phyloP scores from a whole-genome alignment of 2,888 invertebrate species.

The Phoenoteleia sp. region DNA sequence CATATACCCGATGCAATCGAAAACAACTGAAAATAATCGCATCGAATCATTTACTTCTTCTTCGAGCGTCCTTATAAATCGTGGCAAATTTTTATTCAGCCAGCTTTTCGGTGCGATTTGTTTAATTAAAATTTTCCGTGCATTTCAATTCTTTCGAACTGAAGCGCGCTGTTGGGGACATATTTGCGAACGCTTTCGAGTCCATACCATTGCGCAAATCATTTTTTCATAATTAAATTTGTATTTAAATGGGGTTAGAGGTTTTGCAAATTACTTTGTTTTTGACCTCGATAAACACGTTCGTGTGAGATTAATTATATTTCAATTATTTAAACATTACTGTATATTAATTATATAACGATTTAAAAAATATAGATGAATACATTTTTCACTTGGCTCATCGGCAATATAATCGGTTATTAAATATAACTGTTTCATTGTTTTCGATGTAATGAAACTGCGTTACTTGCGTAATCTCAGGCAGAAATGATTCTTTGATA shows the following conservation, averaged over 20 bases:
- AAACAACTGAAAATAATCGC: constrained; percentile 48
- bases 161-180: no score
- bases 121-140: no score
- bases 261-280: constrained; percentile 20
- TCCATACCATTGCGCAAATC: no score
- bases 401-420: constrained; percentile 17
- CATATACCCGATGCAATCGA: constrained; percentile 31
- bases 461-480: constrained; percentile 32
- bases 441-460: constrained; percentile 40
- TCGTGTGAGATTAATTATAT: constrained; percentile 32
- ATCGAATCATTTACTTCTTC: constrained; percentile 33
- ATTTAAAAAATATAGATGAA: constrained; percentile 11
- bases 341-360: constrained; percentile 26
- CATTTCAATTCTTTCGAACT: no score
- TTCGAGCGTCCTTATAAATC: constrained; percentile 8
- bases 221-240: constrained; percentile 1
- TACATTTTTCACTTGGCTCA: constrained; percentile 7
- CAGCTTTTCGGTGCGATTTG: constrained; percentile 9
- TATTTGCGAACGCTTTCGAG: no score
- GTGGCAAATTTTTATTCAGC: constrained; percentile 1
- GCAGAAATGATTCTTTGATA: constrained; percentile 31
- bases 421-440: constrained; percentile 31
- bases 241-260: not conserved
- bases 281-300: not conserved
- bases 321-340: constrained; percentile 40